Conservation (phyloP, 2,113 vertebrate genomes). For the Macquaria ambigua region DNA sequence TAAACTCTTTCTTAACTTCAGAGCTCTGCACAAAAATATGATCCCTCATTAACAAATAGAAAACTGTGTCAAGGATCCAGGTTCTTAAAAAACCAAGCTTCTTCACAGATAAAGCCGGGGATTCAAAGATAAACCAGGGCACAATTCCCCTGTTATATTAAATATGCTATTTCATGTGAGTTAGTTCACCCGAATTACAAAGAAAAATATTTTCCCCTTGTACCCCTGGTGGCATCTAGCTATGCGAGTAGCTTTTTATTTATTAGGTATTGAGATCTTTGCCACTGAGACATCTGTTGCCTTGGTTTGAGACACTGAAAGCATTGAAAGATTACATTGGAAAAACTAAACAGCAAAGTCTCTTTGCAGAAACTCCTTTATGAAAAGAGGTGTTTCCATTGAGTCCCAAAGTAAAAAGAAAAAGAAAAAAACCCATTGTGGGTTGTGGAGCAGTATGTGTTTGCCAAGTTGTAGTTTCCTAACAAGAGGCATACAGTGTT, state of each 20-base stretch:
- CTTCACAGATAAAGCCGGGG: neutral
- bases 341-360: neutral
- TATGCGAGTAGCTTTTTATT: neutral
- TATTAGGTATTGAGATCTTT: neutral
- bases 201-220: neutral
- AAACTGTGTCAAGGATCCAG: constrained; percentile 29
- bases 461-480: neutral
- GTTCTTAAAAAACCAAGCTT: constrained; percentile 2
- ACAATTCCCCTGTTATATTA: neutral
- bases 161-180: neutral
- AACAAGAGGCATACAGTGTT: neutral
- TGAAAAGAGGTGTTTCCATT: neutral
- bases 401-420: neutral
- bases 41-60: constrained; percentile 2
- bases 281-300: neutral
- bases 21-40: neutral
- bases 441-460: too few species aligned
- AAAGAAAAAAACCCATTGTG: neutral
- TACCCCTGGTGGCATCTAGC: neutral
- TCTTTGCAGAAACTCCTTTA: neutral
- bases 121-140: constrained; percentile 3
- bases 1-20: neutral
- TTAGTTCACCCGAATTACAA: neutral
- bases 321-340: neutral
- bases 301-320: neutral